phyloP scores from a whole-genome alignment of 2,113 vertebrate species.

The Oreochromis niloticus region DNA sequence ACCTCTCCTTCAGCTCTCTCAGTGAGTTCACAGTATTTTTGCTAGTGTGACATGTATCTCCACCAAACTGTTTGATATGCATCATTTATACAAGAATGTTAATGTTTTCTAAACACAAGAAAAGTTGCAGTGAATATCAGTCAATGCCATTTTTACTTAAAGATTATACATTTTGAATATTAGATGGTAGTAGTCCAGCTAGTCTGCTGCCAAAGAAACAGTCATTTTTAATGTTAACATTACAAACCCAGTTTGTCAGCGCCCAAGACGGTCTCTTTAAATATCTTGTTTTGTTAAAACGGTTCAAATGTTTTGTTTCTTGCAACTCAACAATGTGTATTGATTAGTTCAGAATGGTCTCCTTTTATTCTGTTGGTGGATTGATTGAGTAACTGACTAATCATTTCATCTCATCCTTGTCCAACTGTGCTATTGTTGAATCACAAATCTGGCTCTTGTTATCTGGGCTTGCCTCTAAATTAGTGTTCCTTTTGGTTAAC shows the following conservation, averaged over 20 bases:
- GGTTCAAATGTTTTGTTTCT: not conserved
- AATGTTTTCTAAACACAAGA: not conserved
- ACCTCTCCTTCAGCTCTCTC: not conserved
- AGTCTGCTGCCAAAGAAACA: not conserved
- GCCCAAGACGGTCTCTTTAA: not conserved
- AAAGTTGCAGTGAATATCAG: not conserved
- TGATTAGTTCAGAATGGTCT: not conserved
- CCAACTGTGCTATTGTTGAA: not conserved
- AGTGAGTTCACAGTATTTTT: not conserved
- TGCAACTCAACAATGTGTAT: not conserved
- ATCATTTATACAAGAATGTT: not conserved
- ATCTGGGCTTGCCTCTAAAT: not conserved
- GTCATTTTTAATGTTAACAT: not conserved
- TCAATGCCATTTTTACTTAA: not conserved
- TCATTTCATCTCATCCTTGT: not conserved
- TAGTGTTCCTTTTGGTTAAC: not conserved
- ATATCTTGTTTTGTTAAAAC: not conserved
- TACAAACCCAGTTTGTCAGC: not conserved
- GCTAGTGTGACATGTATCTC: not conserved
- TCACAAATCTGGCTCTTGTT: not conserved
- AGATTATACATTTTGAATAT: not conserved
- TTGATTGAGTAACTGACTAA: not conserved
- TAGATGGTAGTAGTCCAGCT: rapidly evolving
- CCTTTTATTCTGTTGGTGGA: not conserved
- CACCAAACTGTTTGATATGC: not conserved